phyloP scores from a whole-genome alignment of 2,797 vertebrate species.

The Fistularia tabacaria region DNA sequence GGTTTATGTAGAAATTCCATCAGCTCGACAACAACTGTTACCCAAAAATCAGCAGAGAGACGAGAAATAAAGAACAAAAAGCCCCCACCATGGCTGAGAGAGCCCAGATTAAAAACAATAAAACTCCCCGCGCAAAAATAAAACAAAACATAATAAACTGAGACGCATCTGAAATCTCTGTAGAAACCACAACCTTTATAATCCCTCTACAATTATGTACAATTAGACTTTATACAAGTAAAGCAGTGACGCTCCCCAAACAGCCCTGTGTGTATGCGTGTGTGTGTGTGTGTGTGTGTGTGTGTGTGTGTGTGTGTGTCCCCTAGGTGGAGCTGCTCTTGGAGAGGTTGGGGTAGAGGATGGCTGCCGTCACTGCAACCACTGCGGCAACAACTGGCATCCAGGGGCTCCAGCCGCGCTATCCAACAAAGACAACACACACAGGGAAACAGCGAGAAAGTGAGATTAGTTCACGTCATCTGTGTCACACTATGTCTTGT shows the following conservation, averaged over 20 bases:
- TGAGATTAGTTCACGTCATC: constrained; percentile 12
- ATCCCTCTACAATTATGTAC: constrained; percentile 88
- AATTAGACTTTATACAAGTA: constrained; percentile 93
- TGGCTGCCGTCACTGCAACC: constrained; percentile 91
- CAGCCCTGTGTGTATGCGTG: not conserved
- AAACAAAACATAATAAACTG: constrained; percentile 67
- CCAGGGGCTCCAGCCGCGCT: constrained; percentile 95
- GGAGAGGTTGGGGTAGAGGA: constrained; percentile 94
- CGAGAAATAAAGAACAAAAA: constrained; percentile 12
- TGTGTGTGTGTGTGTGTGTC: constrained; percentile 18
- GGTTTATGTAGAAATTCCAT: constrained; percentile 17
- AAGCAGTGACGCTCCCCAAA: constrained; percentile 19
- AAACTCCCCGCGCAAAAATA: constrained; percentile 60
- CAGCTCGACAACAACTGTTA: constrained; percentile 24
- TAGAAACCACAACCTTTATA: constrained; percentile 91
- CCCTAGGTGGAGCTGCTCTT: constrained; percentile 91
- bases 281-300: constrained; percentile 28
- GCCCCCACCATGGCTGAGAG: constrained; percentile 49
- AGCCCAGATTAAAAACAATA: constrained; percentile 47
- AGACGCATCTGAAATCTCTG: constrained; percentile 58
- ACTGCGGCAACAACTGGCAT: constrained; percentile 95
- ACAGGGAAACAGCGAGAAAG: not conserved
- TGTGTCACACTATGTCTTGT: not conserved
- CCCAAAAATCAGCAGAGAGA: constrained; percentile 39
- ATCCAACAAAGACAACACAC: constrained; percentile 47